Base-by-base conservation (phyloP, 2,797 vertebrate genomes). In the Alosa sapidissima region DNA sequence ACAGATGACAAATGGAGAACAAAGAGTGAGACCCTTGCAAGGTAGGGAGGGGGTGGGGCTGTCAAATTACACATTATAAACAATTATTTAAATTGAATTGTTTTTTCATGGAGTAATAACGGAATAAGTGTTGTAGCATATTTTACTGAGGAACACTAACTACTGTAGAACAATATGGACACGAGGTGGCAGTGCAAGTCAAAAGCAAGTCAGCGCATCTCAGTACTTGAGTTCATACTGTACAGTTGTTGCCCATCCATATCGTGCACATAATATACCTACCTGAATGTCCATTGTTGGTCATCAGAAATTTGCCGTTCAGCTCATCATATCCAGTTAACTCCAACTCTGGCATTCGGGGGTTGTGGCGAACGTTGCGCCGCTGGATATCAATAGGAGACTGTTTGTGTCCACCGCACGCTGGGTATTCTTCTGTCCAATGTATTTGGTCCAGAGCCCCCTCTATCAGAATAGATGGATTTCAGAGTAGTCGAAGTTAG, bases 261-360 rank as follows among this genome's bases (percentile, higher is more conserved):
- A 28, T 28, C 28, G 28, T 28, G 28, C 28, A 41, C 41, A 41
- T 41, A 2, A 41, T 41, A 41, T 41, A 16, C 68, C 36, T 91
- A 99, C 98, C 98, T 0, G 97, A 94, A 91, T 98, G 97, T 0
- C 98, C 98, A 0, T 97, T 98, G 95, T 98, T 99, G 90, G 86
- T 93, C 96, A 97, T 96, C 0, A 81, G 88, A 88, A 98, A 95
- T 0, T 87, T 86, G 0, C 94, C 94, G 0, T 0, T 85, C 85
- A 93, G 86, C 0, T 89, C 84, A 0, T 95, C 94, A 0, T 97
- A 98, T 19, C 97, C 97, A 0, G 0, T 87, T 81, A 99, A 91
- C 54, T 94, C 91, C 89, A 98, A 92, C 36, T 91, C 88, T 10
- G 88, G 60, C 89, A 99, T 85, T 47, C 81, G 49, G 0, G 93